These are phyloP conservation scores for Eledona agricola DNA, from an alignment of 2,888 invertebrate species.

Conservation along the genomic window DNA sequence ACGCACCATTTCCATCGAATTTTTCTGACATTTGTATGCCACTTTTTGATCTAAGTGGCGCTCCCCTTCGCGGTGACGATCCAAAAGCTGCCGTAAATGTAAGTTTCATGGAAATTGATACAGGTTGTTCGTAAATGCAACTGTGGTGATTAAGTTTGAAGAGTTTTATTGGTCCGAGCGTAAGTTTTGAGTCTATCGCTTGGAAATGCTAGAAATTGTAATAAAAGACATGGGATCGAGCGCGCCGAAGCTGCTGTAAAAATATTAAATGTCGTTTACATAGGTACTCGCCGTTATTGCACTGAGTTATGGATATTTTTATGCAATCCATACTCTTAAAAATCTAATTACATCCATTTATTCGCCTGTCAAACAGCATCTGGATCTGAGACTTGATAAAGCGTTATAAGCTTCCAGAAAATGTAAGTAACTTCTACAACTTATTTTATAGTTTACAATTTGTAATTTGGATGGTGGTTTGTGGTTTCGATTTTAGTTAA, in stretches of 20 bases:
- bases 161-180: slow-evolving; percentile 20
- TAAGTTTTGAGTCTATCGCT: slow-evolving; percentile 21
- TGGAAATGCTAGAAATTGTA: slow-evolving; percentile 23
- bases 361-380: slow-evolving; percentile 2
- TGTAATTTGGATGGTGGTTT: no score
- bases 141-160: slow-evolving; percentile 20
- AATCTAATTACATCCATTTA: slow-evolving; percentile 17
- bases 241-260: slow-evolving; percentile 14
- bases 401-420: no score
- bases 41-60: slow-evolving; percentile 18
- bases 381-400: no score
- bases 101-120: slow-evolving; percentile 14
- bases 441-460: no score
- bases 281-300: slow-evolving; percentile 19
- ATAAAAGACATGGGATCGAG: slow-evolving; percentile 20
- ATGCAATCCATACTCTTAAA: slow-evolving; percentile 20
- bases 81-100: background rate
- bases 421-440: no score
- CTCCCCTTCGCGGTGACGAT: background rate
- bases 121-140: slow-evolving; percentile 20
- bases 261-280: slow-evolving; percentile 24
- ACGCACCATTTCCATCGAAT: slow-evolving; percentile 21
- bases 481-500: no score
- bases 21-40: slow-evolving; percentile 32
- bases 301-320: slow-evolving; percentile 12